Conservation (phyloP, 2,797 vertebrate species). For the Cynodonichthys magdalenae region DNA sequence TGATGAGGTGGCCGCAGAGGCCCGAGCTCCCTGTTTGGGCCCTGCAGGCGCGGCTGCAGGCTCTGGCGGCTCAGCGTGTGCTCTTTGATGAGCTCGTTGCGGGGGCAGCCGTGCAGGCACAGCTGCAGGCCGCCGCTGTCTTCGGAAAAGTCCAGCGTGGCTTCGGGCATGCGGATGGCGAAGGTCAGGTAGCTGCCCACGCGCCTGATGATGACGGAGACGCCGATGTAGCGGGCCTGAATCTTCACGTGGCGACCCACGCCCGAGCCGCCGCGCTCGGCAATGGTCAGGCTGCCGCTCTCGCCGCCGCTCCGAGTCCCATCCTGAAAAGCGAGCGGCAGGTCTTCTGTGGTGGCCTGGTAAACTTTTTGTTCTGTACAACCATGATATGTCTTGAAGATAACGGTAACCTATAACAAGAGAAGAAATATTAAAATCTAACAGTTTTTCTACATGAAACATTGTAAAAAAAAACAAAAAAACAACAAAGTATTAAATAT, state of each 20-base stretch:
- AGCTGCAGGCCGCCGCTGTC: conserved; percentile 83
- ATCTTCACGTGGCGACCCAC: conserved; percentile 81
- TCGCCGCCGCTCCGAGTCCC: conserved; percentile 80
- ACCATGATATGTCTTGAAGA: conserved; percentile 85
- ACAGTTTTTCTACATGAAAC: not conserved
- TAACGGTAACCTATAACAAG: conserved; percentile 83
- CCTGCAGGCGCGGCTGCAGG: conserved; percentile 64
- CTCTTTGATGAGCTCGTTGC: conserved; percentile 86
- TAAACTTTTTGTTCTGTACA: conserved; percentile 88
- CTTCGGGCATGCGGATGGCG: conserved; percentile 86
- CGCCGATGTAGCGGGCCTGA: conserved; percentile 84
- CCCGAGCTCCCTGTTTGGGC: conserved; percentile 59
- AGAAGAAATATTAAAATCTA: not conserved
- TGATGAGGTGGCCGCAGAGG: conserved; percentile 70
- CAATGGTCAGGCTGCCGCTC: conserved; percentile 80
- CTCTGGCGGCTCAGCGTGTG: conserved; percentile 78
- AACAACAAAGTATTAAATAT: too few species aligned
- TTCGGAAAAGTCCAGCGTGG: conserved; percentile 78
- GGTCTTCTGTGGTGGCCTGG: conserved; percentile 85
- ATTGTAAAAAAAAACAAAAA: not conserved
- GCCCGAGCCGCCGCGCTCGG: conserved; percentile 72
- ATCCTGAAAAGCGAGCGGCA: conserved; percentile 84
- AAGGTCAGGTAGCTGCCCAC: conserved; percentile 88
- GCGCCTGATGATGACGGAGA: conserved; percentile 82
- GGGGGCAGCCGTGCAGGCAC: conserved; percentile 85